Evolutionary conservation across 2,888 invertebrate species (phyloP).

Genomic region (Ophioninae sp.): DNA sequence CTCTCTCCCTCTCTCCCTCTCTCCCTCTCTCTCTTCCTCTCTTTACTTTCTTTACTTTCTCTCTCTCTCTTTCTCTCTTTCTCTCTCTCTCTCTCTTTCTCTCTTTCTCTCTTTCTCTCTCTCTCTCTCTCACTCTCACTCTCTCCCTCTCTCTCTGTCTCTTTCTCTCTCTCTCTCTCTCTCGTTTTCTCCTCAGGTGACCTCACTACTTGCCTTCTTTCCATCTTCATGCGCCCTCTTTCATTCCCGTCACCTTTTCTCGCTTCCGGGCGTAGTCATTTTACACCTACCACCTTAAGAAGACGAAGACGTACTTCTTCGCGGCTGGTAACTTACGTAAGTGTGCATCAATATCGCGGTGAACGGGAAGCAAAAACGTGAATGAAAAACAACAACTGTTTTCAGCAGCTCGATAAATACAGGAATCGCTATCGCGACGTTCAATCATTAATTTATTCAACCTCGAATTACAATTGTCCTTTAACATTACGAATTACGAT

Average conservation of each 20-base stretch:
- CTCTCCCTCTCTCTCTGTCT: too few species aligned
- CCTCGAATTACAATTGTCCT: conserved; percentile 31
- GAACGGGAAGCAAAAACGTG: background rate
- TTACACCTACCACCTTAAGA: conserved; percentile 38
- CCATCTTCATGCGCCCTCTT: conserved; percentile 38
- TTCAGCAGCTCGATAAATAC: conserved; percentile 27
- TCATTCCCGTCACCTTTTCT: conserved; percentile 27
- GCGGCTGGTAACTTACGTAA: background rate
- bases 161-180: too few species aligned
- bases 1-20: too few species aligned
- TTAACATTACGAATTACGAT: too few species aligned
- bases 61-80: too few species aligned
- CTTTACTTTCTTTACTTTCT: too few species aligned
- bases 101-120: too few species aligned
- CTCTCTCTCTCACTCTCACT: too few species aligned
- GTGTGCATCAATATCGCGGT: conserved; percentile 12
- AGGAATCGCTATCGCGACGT: conserved; percentile 21
- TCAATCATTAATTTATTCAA: conserved; percentile 40
- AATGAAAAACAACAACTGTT: background rate
- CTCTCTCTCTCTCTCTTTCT: too few species aligned
- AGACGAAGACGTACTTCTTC: conserved; percentile 43
- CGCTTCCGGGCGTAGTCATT: conserved; percentile 40
- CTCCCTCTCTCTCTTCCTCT: too few species aligned
- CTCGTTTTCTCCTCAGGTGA: background rate
- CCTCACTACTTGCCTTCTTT: conserved; percentile 29